These are phyloP conservation scores for Saimiri boliviensis DNA, from an alignment of 2,113 vertebrate species.

Conservation along the genomic window DNA sequence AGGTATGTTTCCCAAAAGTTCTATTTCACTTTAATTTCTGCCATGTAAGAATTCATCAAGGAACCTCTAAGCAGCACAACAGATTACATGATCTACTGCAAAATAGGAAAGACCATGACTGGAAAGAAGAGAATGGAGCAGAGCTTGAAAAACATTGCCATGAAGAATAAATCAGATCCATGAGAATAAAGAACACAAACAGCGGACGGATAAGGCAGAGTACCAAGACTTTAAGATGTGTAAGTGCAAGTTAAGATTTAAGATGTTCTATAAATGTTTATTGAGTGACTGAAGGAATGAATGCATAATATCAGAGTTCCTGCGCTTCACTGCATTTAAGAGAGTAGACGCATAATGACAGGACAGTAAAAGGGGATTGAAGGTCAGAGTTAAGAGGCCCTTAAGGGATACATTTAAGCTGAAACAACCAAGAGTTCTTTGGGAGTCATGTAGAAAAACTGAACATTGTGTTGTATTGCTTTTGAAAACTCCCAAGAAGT, in stretches of 20 bases:
- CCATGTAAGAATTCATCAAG: not conserved
- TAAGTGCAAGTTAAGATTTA: slow-evolving; percentile 32
- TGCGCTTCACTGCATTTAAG: not conserved
- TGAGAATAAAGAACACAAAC: not conserved
- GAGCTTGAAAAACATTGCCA: not conserved
- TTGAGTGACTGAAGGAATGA: slow-evolving; percentile 7
- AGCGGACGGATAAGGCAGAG: not conserved
- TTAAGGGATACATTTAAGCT: not conserved
- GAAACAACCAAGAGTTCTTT: not conserved
- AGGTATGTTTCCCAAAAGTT: not conserved
- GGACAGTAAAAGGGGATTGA: not conserved
- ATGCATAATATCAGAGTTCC: not conserved
- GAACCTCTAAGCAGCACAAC: not conserved
- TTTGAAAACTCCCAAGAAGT: slow-evolving; percentile 12
- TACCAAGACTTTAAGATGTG: not conserved
- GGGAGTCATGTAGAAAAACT: not conserved
- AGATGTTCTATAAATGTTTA: slow-evolving; percentile 25
- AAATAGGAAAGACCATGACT: not conserved
- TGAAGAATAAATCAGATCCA: not conserved
- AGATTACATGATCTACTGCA: not conserved
- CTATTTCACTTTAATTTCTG: not conserved
- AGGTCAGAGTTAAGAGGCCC: not conserved
- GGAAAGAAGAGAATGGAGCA: not conserved
- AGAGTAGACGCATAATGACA: not conserved
- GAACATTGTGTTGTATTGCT: not conserved